phyloP scores from a whole-genome alignment of 2,888 invertebrate species.

The Pachydiplax longipennis region DNA sequence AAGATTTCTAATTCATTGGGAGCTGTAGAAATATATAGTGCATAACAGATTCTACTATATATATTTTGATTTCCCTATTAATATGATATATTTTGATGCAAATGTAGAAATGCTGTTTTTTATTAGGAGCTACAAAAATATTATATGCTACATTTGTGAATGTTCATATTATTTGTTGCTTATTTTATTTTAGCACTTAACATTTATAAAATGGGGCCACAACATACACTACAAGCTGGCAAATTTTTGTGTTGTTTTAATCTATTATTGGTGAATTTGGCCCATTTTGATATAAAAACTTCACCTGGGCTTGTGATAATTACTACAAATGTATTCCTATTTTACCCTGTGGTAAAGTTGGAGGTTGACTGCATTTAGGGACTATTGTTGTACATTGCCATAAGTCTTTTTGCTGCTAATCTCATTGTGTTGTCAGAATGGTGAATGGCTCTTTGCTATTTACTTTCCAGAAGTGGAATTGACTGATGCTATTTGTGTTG shows the following conservation, averaged over 20 bases:
- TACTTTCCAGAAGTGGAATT: conserved; percentile 34
- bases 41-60: conserved; percentile 11
- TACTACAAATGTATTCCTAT: conserved; percentile 43
- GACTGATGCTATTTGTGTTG: conserved; percentile 41
- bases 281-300: conserved; percentile 42
- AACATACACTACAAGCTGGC: conserved; percentile 39
- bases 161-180: conserved; percentile 43
- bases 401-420: conserved; percentile 38
- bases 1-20: conserved; percentile 41
- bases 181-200: conserved; percentile 43
- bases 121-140: conserved; percentile 32
- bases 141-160: conserved; percentile 41
- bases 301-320: conserved; percentile 44
- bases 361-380: conserved; percentile 44
- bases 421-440: conserved; percentile 43
- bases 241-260: conserved; percentile 40
- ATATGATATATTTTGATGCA: conserved; percentile 43
- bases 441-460: conserved; percentile 36
- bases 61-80: conserved; percentile 36
- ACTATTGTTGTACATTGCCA: conserved; percentile 45
- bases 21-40: conserved; percentile 30
- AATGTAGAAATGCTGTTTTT: conserved; percentile 39
- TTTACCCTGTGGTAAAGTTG: conserved; percentile 44
- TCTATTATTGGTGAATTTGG: conserved; percentile 40
- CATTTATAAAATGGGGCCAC: conserved; percentile 40